Percentiles rank a stretch among this genome's conserved stretches.
Evolutionary conservation across 2,888 invertebrate species (phyloP).

Genomic region (Melangyna quadrimaculata): DNA sequence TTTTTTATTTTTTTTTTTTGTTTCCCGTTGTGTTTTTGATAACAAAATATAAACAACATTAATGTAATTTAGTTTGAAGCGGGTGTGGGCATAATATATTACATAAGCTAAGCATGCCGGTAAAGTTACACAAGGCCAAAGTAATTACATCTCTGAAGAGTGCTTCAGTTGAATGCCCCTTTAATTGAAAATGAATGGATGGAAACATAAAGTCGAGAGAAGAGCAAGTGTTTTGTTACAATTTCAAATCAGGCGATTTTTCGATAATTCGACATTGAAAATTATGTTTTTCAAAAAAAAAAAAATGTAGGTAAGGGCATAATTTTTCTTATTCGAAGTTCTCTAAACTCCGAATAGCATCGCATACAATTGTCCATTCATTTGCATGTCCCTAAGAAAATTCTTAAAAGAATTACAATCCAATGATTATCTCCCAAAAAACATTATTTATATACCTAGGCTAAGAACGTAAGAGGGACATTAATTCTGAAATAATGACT

Average conservation of each 20-base stretch:
- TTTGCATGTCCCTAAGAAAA: no score
- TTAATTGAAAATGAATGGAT: slow-evolving; percentile 7
- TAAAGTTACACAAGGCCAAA: slow-evolving; percentile 29
- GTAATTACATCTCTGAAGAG: slow-evolving; percentile 42
- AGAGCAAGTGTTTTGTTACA: no score
- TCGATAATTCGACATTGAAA: not conserved
- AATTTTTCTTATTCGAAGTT: no score
- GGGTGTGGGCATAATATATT: slow-evolving; percentile 60
- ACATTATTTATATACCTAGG: no score
- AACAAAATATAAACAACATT: slow-evolving; percentile 50
- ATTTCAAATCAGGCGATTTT: not conserved
- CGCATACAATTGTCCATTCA: not conserved
- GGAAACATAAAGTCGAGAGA: no score
- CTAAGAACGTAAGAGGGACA: no score
- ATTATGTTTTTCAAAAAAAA: not conserved
- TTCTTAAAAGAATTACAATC: no score
- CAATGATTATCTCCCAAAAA: no score
- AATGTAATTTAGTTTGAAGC: slow-evolving; percentile 53
- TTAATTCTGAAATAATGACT: not conserved
- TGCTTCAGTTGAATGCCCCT: slow-evolving; percentile 15
- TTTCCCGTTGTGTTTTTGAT: slow-evolving; percentile 49
- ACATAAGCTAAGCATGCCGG: slow-evolving; percentile 59
- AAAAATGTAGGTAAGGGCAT: not conserved
- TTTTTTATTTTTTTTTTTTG: not conserved
- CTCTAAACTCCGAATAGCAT: no score